phyloP scores from a whole-genome alignment of 1,140 invertebrate species.

The Acromyrmex echinatior region DNA sequence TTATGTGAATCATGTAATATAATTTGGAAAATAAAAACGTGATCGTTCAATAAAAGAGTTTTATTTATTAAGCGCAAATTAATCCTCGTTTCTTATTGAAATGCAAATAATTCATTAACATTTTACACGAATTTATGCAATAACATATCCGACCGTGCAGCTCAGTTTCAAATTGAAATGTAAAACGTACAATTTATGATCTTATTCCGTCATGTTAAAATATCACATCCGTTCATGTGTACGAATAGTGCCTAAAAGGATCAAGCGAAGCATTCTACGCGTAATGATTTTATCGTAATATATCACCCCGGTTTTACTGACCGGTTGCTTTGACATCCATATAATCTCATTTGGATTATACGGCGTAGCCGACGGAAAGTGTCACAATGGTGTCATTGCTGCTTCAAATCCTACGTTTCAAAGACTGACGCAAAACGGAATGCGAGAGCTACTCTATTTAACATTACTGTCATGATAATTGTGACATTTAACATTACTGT shows the following conservation, averaged over 20 bases:
- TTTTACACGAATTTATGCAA: not conserved
- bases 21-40: not conserved
- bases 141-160: not conserved
- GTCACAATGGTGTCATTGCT: constrained; percentile 21
- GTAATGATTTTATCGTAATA: constrained; percentile 36
- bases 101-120: not conserved
- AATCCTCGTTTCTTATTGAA: not conserved
- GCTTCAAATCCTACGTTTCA: constrained; percentile 13
- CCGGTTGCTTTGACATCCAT: constrained; percentile 1
- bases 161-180: constrained; percentile 10
- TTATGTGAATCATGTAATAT: not conserved
- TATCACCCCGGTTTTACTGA: constrained; percentile 29
- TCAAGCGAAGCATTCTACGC: not conserved
- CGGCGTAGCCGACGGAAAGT: constrained; percentile 8
- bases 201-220: constrained; percentile 20
- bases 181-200: not conserved
- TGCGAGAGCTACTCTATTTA: not conserved
- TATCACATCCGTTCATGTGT: not conserved
- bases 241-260: not conserved
- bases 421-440: constrained; percentile 8
- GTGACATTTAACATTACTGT: not conserved
- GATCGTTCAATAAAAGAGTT: not conserved
- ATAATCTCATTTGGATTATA: constrained; percentile 40
- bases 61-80: not conserved
- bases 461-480: not conserved